Base-by-base conservation (phyloP, 2,113 vertebrate species). In the Etheostoma spectabile region DNA sequence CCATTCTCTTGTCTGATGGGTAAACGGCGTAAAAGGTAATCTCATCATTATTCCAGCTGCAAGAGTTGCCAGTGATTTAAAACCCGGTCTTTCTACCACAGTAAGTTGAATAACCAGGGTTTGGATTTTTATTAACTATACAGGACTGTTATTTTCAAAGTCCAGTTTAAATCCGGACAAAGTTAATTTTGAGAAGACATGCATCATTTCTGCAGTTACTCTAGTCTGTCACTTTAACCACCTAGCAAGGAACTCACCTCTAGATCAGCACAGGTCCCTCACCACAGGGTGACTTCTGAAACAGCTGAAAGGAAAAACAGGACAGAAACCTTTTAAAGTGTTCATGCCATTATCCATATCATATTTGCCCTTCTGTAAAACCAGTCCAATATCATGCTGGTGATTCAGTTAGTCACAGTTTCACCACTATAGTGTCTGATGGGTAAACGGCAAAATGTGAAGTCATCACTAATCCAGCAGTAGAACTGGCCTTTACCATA, bases 371-470 rank as follows among this genome's bases (percentile, higher is more conserved):
- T 12, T 8, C 3, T 11, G 38, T 3, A 42, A 15, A 27, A 27
- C 13, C n/a, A 66, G 30, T 70, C 7, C 5, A 27, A 15, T 42
- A 0, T 27, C 21, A 5, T 3, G 62, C 84, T 88, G 88, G 51
- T 14, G 15, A 46, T 74, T 93, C 91, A 94, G 90, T 87, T 77
- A 45, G 59, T 89, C 84, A 93, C 89, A 88, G 72, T 76, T 13
- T 94, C 94, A 94, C 76, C 94, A 94, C 10, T 16, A 57, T 76
- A 71, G 81, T 87, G 82, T 95, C 93, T 94, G 93, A 94, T 75
- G 92, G 93, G 94, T 95, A 95, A 95, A 95, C 92, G 93, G 91
- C 94, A 46, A 90, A 89, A 73, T 52, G 30, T 87, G 64, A 92
- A 87, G 10, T 93, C 91, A 93, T 93, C 89, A 92, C 72, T 82